These are phyloP conservation scores for Siniperca knerii DNA, from an alignment of 2,113 vertebrate species.

Conservation along the genomic window DNA sequence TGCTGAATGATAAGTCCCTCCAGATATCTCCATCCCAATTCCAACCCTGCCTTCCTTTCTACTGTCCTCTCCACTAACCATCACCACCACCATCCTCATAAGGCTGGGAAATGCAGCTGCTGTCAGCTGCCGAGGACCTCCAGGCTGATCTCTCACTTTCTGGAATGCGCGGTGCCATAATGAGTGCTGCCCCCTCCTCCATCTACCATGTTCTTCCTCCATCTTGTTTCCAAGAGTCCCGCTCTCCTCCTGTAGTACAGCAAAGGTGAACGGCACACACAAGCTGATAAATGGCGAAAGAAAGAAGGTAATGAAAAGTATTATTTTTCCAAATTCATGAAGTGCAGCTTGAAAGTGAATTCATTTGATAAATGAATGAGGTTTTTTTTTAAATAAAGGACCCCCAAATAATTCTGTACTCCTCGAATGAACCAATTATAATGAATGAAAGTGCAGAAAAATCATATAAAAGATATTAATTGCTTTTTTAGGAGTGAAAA, in stretches of 20 bases:
- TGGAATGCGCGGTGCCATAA: conserved; percentile 70
- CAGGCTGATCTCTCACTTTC: conserved; percentile 78
- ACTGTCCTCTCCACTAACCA: conserved; percentile 71
- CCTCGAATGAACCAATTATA: conserved; percentile 16
- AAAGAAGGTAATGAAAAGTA: background rate
- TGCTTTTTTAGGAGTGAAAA: background rate
- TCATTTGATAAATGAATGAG: conserved; percentile 2
- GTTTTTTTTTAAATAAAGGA: background rate
- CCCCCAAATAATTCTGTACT: background rate
- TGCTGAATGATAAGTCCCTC: conserved; percentile 76
- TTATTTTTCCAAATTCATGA: conserved; percentile 21
- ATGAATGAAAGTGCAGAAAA: conserved; percentile 8
- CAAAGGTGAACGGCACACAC: conserved; percentile 20
- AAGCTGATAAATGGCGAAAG: conserved; percentile 2
- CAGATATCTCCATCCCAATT: conserved; percentile 65
- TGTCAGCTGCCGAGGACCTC: conserved; percentile 74
- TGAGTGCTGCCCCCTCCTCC: conserved; percentile 60
- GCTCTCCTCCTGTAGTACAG: background rate
- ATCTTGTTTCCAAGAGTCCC: conserved; percentile 32
- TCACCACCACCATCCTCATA: conserved; percentile 56
- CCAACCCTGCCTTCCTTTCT: conserved; percentile 60
- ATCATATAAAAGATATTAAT: conserved; percentile 7
- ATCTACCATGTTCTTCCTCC: conserved; percentile 15
- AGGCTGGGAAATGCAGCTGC: conserved; percentile 68
- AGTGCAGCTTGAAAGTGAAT: conserved; percentile 3